Evolutionary conservation across 2,888 invertebrate genomes (phyloP).

Genomic region (Dynastes maya): DNA sequence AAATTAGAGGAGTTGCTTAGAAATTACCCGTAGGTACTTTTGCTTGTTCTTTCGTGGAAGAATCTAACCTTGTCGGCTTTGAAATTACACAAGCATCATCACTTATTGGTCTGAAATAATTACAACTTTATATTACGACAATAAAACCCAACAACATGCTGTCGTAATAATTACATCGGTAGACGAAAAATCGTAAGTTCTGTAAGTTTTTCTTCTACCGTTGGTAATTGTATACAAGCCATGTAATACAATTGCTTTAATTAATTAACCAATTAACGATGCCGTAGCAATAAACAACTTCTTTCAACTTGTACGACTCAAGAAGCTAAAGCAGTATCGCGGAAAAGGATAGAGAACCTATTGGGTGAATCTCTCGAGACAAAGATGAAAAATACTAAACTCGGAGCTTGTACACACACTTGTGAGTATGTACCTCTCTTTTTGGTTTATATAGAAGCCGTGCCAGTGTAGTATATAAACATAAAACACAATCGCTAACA

Average conservation of each 20-base stretch:
- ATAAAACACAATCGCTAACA: slow-evolving; percentile 68
- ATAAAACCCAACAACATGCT: slow-evolving; percentile 24
- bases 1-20: too few species aligned
- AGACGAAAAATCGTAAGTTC: slow-evolving; percentile 31
- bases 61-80: too few species aligned
- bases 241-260: slow-evolving; percentile 44
- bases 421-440: slow-evolving; percentile 3
- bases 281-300: slow-evolving; percentile 45
- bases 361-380: not conserved
- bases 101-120: slow-evolving; percentile 18
- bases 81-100: not conserved
- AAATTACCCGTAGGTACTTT: too few species aligned
- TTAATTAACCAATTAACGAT: slow-evolving; percentile 45
- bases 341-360: not conserved
- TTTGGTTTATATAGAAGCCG: slow-evolving; percentile 41
- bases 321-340: not conserved
- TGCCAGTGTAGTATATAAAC: slow-evolving; percentile 41
- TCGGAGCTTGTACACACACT: slow-evolving; percentile 3
- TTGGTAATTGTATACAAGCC: slow-evolving; percentile 42
- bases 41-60: too few species aligned
- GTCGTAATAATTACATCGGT: slow-evolving; percentile 31
- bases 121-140: slow-evolving; percentile 10
- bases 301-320: slow-evolving; percentile 19
- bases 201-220: slow-evolving; percentile 27
- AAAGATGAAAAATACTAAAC: slow-evolving; percentile 14